A percentile compares a stretch with the other conserved stretches of the same genome.
Conservation (phyloP, 1,140 invertebrate genomes). For the Pissodes strobi region DNA sequence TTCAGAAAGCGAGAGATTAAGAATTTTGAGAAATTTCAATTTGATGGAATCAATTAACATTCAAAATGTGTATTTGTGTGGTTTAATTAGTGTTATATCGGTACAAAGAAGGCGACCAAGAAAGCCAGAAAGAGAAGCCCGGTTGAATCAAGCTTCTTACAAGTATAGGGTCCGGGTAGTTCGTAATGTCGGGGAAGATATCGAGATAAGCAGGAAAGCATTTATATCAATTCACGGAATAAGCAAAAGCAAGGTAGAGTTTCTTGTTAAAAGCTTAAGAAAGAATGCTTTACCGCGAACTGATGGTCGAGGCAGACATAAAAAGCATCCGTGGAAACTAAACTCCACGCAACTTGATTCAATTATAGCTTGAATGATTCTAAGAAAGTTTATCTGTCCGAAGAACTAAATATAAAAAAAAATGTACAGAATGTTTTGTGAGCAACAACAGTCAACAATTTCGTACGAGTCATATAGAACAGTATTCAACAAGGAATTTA, state of each 20-base stretch:
- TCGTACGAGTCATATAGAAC: slow-evolving; percentile 21
- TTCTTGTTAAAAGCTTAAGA: slow-evolving; percentile 1
- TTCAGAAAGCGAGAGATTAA: neutral
- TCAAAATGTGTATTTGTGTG: slow-evolving; percentile 33
- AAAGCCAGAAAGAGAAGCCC: neutral
- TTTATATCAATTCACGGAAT: too few species aligned
- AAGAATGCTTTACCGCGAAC: neutral
- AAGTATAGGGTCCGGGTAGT: too few species aligned
- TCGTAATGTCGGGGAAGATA: too few species aligned
- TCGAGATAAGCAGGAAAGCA: too few species aligned
- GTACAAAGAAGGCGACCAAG: slow-evolving; percentile 11
- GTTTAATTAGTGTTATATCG: slow-evolving; percentile 16
- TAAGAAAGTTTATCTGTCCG: too few species aligned
- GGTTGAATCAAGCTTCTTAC: neutral
- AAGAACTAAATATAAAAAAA: slow-evolving; percentile 29
- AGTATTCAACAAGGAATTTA: too few species aligned
- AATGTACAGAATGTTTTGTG: slow-evolving; percentile 24
- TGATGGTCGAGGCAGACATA: slow-evolving; percentile 7
- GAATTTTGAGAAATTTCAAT: slow-evolving; percentile 22
- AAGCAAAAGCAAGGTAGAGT: slow-evolving; percentile 3
- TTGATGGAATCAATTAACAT: too few species aligned
- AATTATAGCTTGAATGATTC: slow-evolving; percentile 31
- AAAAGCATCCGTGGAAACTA: neutral
- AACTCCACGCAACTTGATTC: neutral
- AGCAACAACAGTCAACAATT: slow-evolving; percentile 5